Evolutionary conservation across 2,113 vertebrate species (phyloP).

Genomic region (Sigmodon hispidus): DNA sequence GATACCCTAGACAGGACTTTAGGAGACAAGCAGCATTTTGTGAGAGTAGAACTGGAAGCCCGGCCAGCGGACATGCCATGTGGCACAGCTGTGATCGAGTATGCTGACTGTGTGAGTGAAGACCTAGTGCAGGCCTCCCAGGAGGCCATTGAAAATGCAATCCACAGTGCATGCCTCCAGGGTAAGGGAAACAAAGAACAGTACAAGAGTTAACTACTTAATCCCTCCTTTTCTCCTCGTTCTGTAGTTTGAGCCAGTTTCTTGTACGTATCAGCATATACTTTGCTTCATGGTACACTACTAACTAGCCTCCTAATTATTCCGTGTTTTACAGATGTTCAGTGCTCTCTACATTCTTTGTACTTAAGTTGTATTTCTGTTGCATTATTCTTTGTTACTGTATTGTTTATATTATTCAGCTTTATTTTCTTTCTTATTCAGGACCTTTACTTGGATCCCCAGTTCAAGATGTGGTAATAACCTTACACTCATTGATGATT

Average conservation of each 20-base stretch:
- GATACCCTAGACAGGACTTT: constrained; percentile 93
- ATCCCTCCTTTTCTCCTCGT: neutral
- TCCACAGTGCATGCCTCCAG: constrained; percentile 90
- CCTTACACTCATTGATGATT: constrained; percentile 85
- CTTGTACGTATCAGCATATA: neutral
- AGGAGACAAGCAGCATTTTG: constrained; percentile 91
- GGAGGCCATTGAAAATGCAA: constrained; percentile 91
- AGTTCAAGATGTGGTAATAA: constrained; percentile 89
- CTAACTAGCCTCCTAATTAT: neutral
- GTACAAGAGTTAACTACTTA: too few species aligned
- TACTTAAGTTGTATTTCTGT: neutral
- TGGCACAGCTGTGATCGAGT: constrained; percentile 79
- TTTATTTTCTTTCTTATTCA: constrained; percentile 65
- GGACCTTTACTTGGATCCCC: constrained; percentile 95
- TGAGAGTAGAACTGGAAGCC: constrained; percentile 87
- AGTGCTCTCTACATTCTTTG: neutral
- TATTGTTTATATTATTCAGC: neutral
- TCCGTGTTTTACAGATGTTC: neutral
- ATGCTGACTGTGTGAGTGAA: constrained; percentile 71
- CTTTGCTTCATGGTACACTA: too few species aligned
- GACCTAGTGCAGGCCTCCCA: constrained; percentile 84
- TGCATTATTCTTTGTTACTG: neutral
- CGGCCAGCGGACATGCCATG: constrained; percentile 76
- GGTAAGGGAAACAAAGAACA: constrained; percentile 83
- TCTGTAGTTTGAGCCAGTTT: neutral